These are phyloP conservation scores for Oncorhynchus masou DNA, from an alignment of 2,113 vertebrate genomes.

Conservation along the genomic window DNA sequence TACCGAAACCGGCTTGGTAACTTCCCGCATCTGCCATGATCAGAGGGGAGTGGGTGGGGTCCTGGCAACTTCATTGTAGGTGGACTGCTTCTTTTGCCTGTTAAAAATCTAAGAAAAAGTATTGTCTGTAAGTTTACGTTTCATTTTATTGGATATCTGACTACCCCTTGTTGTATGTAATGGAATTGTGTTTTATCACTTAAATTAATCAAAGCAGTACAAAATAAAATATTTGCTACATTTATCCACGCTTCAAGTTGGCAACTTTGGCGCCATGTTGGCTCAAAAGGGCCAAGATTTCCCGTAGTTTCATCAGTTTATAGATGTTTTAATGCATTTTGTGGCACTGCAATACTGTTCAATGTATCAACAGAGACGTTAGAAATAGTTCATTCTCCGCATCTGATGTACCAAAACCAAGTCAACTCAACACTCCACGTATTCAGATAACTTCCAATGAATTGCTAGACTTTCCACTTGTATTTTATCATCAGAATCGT, in stretches of 20 bases:
- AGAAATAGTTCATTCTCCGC: background rate
- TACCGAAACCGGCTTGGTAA: conserved; percentile 73
- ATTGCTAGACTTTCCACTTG: too few species aligned
- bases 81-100: conserved; percentile 49
- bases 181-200: background rate
- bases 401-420: too few species aligned
- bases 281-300: conserved; percentile 31
- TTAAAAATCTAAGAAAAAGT: conserved; percentile 20
- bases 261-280: conserved; percentile 29
- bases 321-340: background rate
- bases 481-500: too few species aligned
- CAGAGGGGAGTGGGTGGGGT: conserved; percentile 45
- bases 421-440: too few species aligned
- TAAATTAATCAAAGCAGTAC: background rate
- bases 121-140: background rate
- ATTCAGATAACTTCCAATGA: too few species aligned
- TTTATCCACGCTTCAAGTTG: background rate
- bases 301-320: background rate
- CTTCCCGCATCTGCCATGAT: conserved; percentile 65
- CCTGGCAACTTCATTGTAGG: conserved; percentile 35
- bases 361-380: background rate
- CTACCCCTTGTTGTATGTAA: background rate
- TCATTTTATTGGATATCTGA: background rate
- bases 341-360: background rate
- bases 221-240: background rate